A percentile compares a stretch with the other conserved stretches of the same genome.
These are phyloP conservation scores for Gouania willdenowi DNA, from an alignment of 2,797 vertebrate genomes.

Conservation along the genomic window DNA sequence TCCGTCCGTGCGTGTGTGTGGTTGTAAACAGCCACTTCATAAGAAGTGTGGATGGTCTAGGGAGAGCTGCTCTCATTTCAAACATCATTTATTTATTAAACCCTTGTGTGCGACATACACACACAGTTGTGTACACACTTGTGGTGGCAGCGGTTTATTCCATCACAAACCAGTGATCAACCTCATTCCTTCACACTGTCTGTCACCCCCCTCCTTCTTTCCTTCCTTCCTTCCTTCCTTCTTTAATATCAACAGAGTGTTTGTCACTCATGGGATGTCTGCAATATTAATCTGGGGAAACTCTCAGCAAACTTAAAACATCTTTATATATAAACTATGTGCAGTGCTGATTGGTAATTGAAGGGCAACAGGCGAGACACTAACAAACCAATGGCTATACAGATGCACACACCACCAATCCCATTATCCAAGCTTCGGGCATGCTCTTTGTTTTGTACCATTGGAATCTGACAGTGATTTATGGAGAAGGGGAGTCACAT, in stretches of 20 bases:
- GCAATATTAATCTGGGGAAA: slow-evolving; percentile 65
- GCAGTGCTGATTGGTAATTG: slow-evolving; percentile 49
- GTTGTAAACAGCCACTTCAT: slow-evolving; percentile 65
- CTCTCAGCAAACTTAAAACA: slow-evolving; percentile 67
- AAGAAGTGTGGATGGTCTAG: slow-evolving; percentile 64
- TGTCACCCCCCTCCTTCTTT: slow-evolving; percentile 12
- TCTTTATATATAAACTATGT: slow-evolving; percentile 67
- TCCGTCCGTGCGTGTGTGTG: slow-evolving; percentile 47
- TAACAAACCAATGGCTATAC: slow-evolving; percentile 14
- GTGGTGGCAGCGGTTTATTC: slow-evolving; percentile 66
- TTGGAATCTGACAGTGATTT: slow-evolving; percentile 76
- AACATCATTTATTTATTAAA: slow-evolving; percentile 77
- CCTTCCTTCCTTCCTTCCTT: slow-evolving; percentile 23
- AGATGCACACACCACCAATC: slow-evolving; percentile 26
- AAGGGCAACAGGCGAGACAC: slow-evolving; percentile 45
- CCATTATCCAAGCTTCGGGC: slow-evolving; percentile 56
- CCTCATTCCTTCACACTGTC: slow-evolving; percentile 60
- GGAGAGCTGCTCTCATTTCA: slow-evolving; percentile 80
- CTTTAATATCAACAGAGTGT: slow-evolving; percentile 59
- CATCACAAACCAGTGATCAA: slow-evolving; percentile 65
- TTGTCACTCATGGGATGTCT: slow-evolving; percentile 58
- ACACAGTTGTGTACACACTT: slow-evolving; percentile 34
- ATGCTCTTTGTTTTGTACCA: slow-evolving; percentile 60
- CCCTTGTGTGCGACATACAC: slow-evolving; percentile 50
- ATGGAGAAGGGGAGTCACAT: slow-evolving; percentile 69